Percentiles rank a stretch among this genome's conserved stretches.
Conservation (phyloP, 2,113 vertebrate species). For the Cranoglanis bouderius region DNA sequence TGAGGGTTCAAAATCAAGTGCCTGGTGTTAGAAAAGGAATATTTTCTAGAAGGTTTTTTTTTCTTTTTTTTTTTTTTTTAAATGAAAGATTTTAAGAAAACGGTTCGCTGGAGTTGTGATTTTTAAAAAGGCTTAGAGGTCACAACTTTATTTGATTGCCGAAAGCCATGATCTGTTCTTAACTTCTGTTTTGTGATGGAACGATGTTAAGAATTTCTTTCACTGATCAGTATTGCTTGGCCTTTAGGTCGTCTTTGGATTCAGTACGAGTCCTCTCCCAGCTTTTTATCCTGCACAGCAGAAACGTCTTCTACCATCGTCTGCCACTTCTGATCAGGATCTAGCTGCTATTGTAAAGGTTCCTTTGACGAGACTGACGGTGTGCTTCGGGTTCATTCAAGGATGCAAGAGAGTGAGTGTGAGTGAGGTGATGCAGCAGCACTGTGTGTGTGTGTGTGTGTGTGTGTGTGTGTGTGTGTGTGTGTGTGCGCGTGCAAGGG, state of each 20-base stretch:
- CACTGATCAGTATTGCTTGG: constrained; percentile 40
- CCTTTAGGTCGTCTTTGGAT: background rate
- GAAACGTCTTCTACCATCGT: constrained; percentile 9
- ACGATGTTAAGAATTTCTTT: background rate
- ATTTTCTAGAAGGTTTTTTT: constrained; percentile 50
- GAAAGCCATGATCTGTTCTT: constrained; percentile 35
- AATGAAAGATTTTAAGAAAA: constrained; percentile 6
- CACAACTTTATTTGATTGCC: constrained; percentile 5
- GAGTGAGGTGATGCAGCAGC: background rate
- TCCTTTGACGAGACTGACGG: constrained; percentile 51
- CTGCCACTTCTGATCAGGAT: constrained; percentile 44
- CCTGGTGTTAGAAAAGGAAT: constrained; percentile 65
- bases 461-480: background rate
- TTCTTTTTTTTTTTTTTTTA: background rate
- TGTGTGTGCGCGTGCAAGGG: too few species aligned
- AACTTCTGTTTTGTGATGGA: background rate
- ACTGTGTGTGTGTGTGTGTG: background rate
- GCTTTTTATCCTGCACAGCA: constrained; percentile 26
- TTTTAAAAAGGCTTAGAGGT: background rate
- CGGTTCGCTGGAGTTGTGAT: background rate
- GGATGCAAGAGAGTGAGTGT: constrained; percentile 39
- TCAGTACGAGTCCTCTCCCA: background rate
- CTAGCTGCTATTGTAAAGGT: constrained; percentile 55
- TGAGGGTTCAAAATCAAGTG: constrained; percentile 71
- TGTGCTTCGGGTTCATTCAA: constrained; percentile 41